These are phyloP conservation scores for Hydrolagus colliei DNA, from an alignment of 2,797 vertebrate species.

Conservation along the genomic window DNA sequence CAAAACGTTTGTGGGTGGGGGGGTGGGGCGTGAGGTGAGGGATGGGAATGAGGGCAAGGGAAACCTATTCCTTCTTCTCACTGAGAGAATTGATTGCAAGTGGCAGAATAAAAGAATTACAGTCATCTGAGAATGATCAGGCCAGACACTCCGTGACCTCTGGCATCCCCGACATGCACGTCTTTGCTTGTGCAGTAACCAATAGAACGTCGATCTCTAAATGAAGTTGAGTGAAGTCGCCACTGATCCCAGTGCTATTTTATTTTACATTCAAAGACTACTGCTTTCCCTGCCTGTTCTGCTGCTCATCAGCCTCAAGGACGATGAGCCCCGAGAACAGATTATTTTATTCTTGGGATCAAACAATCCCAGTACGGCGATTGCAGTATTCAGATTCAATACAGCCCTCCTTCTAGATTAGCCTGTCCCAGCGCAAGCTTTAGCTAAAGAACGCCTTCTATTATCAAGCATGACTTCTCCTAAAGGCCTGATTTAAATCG, in stretches of 20 bases:
- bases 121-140: not conserved
- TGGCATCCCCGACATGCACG: not conserved
- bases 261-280: not conserved
- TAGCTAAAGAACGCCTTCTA: not conserved
- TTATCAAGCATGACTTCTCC: not conserved
- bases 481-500: not conserved
- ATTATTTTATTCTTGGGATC: not conserved
- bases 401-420: not conserved
- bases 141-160: not conserved
- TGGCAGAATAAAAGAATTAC: not conserved
- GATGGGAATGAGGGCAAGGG: not conserved
- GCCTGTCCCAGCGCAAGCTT: not conserved
- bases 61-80: not conserved
- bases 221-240: no score
- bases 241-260: not conserved
- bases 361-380: not conserved
- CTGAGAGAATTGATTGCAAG: not conserved
- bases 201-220: not conserved
- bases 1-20: not conserved
- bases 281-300: not conserved
- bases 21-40: not conserved
- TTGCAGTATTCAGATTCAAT: no score
- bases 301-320: not conserved
- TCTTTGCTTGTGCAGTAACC: not conserved
- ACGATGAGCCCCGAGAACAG: not conserved